Percentiles rank a stretch among this genome's conserved stretches.
Conservation (phyloP, 2,888 invertebrate genomes). For the Drosophila koepferae region DNA sequence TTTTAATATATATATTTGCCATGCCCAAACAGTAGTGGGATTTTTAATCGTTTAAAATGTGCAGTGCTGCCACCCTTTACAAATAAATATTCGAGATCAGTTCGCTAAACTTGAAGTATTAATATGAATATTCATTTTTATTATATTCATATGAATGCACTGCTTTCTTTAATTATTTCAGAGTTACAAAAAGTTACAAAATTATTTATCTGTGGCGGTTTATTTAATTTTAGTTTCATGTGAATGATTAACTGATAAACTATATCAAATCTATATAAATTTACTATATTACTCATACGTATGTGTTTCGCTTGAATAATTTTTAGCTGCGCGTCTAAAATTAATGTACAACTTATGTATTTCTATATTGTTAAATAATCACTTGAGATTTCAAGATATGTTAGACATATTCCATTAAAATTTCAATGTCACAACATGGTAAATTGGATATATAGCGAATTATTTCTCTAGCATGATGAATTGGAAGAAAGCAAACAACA, state of each 20-base stretch:
- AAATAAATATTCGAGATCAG: slow-evolving; percentile 1
- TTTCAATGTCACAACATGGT: background rate
- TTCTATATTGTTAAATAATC: background rate
- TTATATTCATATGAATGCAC: background rate
- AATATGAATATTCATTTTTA: background rate
- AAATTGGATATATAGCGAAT: no score
- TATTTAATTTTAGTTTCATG: background rate
- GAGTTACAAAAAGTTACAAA: background rate
- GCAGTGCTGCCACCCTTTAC: background rate
- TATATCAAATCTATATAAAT: background rate
- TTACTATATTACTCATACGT: background rate
- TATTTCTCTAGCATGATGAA: no score
- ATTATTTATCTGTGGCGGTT: background rate
- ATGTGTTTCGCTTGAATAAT: background rate
- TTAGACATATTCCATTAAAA: background rate
- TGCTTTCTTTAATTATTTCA: background rate
- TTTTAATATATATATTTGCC: no score
- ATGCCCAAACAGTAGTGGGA: background rate
- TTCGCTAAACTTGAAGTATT: background rate
- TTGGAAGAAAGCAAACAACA: background rate
- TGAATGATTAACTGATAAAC: background rate
- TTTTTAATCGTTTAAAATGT: no score
- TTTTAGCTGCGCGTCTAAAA: background rate
- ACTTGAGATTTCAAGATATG: background rate
- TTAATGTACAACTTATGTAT: background rate